Conservation (phyloP, 2,113 vertebrate genomes). For the Seriola aureovittata region DNA sequence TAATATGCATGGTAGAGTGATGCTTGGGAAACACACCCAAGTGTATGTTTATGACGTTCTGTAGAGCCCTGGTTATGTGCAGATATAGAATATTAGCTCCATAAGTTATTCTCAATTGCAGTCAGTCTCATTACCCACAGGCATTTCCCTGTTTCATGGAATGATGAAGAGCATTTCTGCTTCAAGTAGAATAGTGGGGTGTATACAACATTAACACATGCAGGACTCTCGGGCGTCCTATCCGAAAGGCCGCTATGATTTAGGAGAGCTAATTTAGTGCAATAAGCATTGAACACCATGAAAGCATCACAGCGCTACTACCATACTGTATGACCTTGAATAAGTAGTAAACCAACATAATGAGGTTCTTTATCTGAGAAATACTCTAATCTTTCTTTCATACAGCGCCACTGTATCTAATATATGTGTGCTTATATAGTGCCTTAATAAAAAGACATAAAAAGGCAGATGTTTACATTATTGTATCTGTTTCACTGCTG, state of each 20-base stretch:
- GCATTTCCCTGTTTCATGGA: slow-evolving; percentile 78
- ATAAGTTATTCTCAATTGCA: slow-evolving; percentile 87
- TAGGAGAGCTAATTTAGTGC: slow-evolving; percentile 89
- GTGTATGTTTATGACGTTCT: slow-evolving; percentile 79
- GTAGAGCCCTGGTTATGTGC: slow-evolving; percentile 75
- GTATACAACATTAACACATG: slow-evolving; percentile 81
- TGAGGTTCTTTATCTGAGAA: slow-evolving; percentile 81
- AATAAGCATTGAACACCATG: slow-evolving; percentile 83
- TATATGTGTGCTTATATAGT: slow-evolving; percentile 72
- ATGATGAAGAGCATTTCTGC: slow-evolving; percentile 79
- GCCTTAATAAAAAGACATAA: slow-evolving; percentile 82
- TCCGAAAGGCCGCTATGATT: slow-evolving; percentile 80
- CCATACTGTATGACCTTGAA: slow-evolving; percentile 81
- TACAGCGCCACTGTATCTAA: slow-evolving; percentile 62
- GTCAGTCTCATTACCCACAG: slow-evolving; percentile 82
- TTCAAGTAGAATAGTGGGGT: slow-evolving; percentile 74
- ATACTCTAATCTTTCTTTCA: slow-evolving; percentile 74
- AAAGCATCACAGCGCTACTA: slow-evolving; percentile 68
- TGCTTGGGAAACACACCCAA: slow-evolving; percentile 75
- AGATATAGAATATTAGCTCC: slow-evolving; percentile 86
- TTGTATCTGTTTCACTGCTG: slow-evolving; percentile 66
- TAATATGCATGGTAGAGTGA: slow-evolving; percentile 71
- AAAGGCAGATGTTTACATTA: slow-evolving; percentile 76
- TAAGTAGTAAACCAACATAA: slow-evolving; percentile 84
- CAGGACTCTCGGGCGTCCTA: slow-evolving; percentile 82